Evolutionary conservation across 2,888 invertebrate genomes (phyloP), one percentile per base, ranked within the genome.

Genomic region (Lasioglossum pauxillum): DNA sequence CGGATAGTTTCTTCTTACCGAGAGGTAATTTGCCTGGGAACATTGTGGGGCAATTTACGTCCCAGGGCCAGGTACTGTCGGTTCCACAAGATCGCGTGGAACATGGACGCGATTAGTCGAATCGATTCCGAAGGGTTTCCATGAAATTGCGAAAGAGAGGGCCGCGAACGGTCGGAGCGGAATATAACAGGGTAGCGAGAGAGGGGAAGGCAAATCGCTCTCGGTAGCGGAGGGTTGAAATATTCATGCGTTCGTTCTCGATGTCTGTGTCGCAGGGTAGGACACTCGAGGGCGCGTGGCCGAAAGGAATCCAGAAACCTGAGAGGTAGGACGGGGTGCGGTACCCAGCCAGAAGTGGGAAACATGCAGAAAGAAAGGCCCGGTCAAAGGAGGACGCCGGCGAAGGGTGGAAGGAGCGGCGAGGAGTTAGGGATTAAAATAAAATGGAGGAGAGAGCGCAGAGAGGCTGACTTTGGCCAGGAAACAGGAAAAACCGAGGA

Each of bases 201-300:
- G 53, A n/a, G n/a, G 10, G 81, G n/a, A 69, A 53, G 83, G 88
- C 79, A 79, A 85, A 85, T 83, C 79, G 79, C 35, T 53, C 83
- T 73, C 46, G 60, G 83, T 41, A 76, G 31, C 67, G 10, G 35
- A 67, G 78, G 75, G 75, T 85, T 91, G 86, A 92, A 92, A 87
- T 91, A 92, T 92, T 92, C 92, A 90, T 89, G 78, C 81, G 81
- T 86, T 86, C 85, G 88, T 87, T 83, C 86, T 80, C 78, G 83
- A 84, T 84, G 53, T 38, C 60, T 14, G 53, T 31, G 49, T n/a
- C 46, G 57, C 35, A 76, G 44, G n/a, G 83, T 23, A 23, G 82
- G 27, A 73, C 78, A 69, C 35, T 69, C 67, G 46, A 78, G 83
- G 77, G 67, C 41, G 53, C 27, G 46, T 14, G 31, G 27, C 14